Conservation (phyloP, 2,113 vertebrate species). For the Electrona antarctica region DNA sequence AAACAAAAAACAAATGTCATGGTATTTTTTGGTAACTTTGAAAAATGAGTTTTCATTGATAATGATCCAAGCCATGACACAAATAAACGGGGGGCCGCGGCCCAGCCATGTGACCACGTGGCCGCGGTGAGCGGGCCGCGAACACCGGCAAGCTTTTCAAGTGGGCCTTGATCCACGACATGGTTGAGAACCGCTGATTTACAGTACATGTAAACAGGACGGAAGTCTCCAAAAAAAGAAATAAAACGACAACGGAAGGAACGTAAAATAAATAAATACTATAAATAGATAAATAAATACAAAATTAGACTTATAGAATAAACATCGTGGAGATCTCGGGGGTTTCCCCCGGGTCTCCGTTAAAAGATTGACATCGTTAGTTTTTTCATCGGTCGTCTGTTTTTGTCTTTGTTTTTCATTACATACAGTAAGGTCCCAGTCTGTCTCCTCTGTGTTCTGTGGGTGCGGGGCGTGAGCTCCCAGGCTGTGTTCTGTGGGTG, state of each 20-base stretch:
- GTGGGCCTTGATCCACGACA: too few species aligned
- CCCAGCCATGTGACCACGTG: too few species aligned
- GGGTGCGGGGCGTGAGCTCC: not conserved
- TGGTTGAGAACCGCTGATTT: not conserved
- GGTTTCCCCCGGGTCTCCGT: conserved; percentile 45
- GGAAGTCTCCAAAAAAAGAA: conserved; percentile 32
- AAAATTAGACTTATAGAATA: conserved; percentile 30
- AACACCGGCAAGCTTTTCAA: too few species aligned
- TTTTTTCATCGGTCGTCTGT: conserved; percentile 28
- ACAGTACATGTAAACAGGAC: conserved; percentile 62
- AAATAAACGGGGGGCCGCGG: too few species aligned
- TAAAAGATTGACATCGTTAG: conserved; percentile 69
- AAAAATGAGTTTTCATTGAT: too few species aligned
- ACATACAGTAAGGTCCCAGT: not conserved
- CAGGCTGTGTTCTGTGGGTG: not conserved
- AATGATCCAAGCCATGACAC: too few species aligned
- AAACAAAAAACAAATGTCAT: too few species aligned
- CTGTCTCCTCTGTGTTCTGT: not conserved
- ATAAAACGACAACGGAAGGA: not conserved
- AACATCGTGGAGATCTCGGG: conserved; percentile 42
- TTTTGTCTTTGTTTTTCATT: conserved; percentile 17
- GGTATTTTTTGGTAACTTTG: too few species aligned
- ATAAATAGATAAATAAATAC: conserved; percentile 30
- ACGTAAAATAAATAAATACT: not conserved
- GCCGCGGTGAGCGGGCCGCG: too few species aligned